Base-by-base conservation (phyloP, 1,140 invertebrate species). In the Mizuhopecten yessoensis region DNA sequence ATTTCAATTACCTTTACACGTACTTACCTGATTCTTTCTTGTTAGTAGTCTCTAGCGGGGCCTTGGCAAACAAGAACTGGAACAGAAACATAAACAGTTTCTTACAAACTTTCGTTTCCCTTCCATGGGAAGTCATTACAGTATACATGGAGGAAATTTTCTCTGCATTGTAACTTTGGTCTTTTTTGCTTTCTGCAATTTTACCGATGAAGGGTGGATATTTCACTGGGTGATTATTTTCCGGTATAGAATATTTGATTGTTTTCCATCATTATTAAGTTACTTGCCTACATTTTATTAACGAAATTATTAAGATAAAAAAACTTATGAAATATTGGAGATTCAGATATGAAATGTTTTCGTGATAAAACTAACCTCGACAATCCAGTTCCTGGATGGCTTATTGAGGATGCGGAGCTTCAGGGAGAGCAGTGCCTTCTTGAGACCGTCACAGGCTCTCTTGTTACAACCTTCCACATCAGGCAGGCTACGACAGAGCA, bases 51-150 rank as follows among this genome's bases (percentile, higher is more conserved):
- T 97, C 97, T 33, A 99, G 95, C 0, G 98, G 98, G 88, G 98
- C 98, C 86, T 98, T 98, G 94, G 98, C 98, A 96, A 99, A 99
- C 0, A 99, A 98, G 95, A 99, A 98, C 95, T 96, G 94, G 86
- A 95, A 95, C 87, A 92, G 90, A 90, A 89, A 42, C 87, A 88
- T 29, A 92, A 89, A n/a, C n/a, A 88, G 39, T 42, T 34, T n/a
- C 15, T 86, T 9, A 87, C 33, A 86, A 34, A 39, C 17, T 86
- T 34, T 86, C 0, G 11, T 5, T n/a, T 13, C 34, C 86, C n/a
- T 86, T 34, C 17, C 10, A 86, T 34, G 20, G 10, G n/a, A n/a
- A n/a, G n/a, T n/a, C n/a, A n/a, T n/a, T n/a, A n/a, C n/a, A n/a
- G n/a, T n/a, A n/a, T n/a, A n/a, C n/a, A n/a, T n/a, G n/a, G n/a